These are phyloP conservation scores for Poeciliopsis turrubarensis DNA, from an alignment of 2,113 vertebrate species.

Conservation along the genomic window DNA sequence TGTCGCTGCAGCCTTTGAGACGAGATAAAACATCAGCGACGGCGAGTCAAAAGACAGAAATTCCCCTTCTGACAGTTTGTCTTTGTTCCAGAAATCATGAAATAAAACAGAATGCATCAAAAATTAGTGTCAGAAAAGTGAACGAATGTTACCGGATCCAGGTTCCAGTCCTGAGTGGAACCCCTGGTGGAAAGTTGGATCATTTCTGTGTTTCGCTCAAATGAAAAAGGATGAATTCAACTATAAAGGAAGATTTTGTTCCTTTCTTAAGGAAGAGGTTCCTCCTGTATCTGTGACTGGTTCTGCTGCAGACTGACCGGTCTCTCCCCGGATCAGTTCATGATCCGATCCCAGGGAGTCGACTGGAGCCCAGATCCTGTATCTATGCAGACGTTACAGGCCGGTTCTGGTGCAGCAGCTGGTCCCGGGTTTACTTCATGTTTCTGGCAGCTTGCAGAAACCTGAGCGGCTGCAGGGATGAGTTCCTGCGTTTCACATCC, in stretches of 20 bases:
- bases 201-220: no score
- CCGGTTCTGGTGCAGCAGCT: background rate
- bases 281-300: no score
- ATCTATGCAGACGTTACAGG: background rate
- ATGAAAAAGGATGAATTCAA: no score
- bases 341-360: no score
- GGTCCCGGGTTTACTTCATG: slow-evolving; percentile 10
- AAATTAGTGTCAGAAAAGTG: background rate
- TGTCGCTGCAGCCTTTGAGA: background rate
- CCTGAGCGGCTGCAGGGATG: background rate
- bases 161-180: background rate
- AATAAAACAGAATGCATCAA: background rate
- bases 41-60: no score
- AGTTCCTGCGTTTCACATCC: slow-evolving; percentile 15
- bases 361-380: background rate
- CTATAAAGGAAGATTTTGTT: no score
- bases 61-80: background rate
- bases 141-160: background rate
- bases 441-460: background rate
- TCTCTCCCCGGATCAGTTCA: background rate
- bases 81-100: background rate
- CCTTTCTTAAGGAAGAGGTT: no score
- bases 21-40: no score
- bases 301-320: background rate
- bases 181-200: no score